phyloP scores from a whole-genome alignment of 2,797 vertebrate genomes.

The Sphenodon punctatus region DNA sequence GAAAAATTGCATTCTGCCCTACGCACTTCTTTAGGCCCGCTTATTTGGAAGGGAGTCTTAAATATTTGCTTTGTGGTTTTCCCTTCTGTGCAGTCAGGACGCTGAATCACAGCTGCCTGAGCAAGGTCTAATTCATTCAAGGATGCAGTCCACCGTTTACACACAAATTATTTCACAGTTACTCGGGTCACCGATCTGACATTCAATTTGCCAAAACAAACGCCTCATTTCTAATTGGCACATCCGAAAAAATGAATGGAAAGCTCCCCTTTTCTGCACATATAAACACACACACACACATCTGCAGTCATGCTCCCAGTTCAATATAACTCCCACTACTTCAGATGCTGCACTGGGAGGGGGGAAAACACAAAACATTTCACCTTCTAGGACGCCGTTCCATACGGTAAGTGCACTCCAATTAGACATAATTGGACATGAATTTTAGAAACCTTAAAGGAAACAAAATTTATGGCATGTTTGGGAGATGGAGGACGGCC shows the following conservation, averaged over 20 bases:
- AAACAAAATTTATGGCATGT: neutral
- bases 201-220: neutral
- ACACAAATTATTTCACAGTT: neutral
- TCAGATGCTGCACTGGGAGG: fast-evolving
- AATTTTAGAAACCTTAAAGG: neutral
- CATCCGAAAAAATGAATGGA: fast-evolving
- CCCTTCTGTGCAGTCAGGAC: neutral
- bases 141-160: fast-evolving
- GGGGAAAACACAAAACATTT: no score
- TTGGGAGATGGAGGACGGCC: no score
- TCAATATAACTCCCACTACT: fast-evolving
- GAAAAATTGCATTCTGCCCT: neutral
- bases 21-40: neutral
- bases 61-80: neutral
- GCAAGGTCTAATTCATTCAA: neutral
- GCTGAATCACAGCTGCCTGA: neutral
- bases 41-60: neutral
- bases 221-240: neutral
- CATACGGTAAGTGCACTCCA: no score
- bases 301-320: neutral
- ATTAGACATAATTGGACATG: neutral
- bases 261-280: neutral
- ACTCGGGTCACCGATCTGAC: neutral
- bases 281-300: fast-evolving
- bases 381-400: no score